Evolutionary conservation across 2,888 invertebrate genomes (phyloP), one percentile per base, ranked within the genome.

Genomic region (Aphrophora alni): DNA sequence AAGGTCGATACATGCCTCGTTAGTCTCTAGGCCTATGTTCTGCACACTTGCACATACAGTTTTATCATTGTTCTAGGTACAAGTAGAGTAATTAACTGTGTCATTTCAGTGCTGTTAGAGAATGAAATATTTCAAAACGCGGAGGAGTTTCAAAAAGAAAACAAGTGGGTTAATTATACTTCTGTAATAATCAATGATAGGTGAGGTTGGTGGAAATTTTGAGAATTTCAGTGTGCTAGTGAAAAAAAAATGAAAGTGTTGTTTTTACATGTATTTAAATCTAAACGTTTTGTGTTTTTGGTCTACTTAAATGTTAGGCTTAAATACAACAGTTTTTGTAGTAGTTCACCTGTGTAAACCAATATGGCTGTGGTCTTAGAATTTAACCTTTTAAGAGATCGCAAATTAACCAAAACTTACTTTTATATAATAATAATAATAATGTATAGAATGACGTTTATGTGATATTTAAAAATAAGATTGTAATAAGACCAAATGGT

Each of bases 81-180:
- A 59, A 59, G 21, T 59, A 10, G 3, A 59, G 21, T 59, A 59
- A 3, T 21, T 59, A n/a, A 21, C 4, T 21, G 59, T 59, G 4
- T 21, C 21, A 5, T 10, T 59, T 59, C n/a, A 59, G 5, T 21
- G n/a, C 12, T 44, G 17, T 5, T 59, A 21, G 12, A 21, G 44
- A 59, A 59, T 59, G 59, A 59, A 59, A 21, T 59, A 59, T 21
- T 59, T 59, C 21, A 59, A 59, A 59, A 59, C 21, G 14, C 59
- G 59, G 21, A 59, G 59, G 59, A 59, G 59, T 59, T 59, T 59
- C 59, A 59, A 59, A 59, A 59, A 59, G 21, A 59, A 59, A 59
- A 21, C 59, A 59, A 59, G 59, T 59, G 59, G 59, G 59, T 59
- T 7, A 10, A 21, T 4, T 21, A 21, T 59, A 59, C 21, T 59